Base-by-base conservation (phyloP, 2,797 vertebrate species). In the Urocyon cinereoargenteus region DNA sequence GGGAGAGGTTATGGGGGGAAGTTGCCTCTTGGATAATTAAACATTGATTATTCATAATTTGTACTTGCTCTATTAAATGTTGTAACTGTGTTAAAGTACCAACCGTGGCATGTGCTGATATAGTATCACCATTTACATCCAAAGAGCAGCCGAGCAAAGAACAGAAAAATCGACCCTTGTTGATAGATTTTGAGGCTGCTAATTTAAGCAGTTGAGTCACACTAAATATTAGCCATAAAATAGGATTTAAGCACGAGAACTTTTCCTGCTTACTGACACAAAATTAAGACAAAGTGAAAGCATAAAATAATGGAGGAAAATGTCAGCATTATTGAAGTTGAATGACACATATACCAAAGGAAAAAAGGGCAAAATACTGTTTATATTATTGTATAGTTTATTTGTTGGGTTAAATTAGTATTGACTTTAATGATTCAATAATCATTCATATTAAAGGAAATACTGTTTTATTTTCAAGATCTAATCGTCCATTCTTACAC, bases 161-260 rank as follows among this genome's bases (percentile, higher is more conserved):
- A 68, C 72, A 62, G 86, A 73, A 82, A 93, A 95, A 28, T 49
- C n/a, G 70, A 59, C 14, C 5, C 2, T 16, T 68, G 14, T 22
- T 79, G 28, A 53, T 19, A 86, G 28, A 64, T 64, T 88, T 96
- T n/a, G 62, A 91, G 55, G 49, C 9, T 72, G 57, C 68, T 78
- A 86, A 55, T 28, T 61, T 64, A 93, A 87, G 72, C 1, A 79
- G 51, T 19, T 28, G 11, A 64, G 11, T 51, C 40, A 66, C 26
- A 92, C 31, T 77, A 90, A 84, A 68, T 78, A 92, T 28, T 66
- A 51, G 28, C 21, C 91, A 75, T 82, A 86, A 97, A 95, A 79
- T 57, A 36, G 51, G 34, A n/a, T 45, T 68, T 81, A 91, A 78
- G 53, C 24, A 26, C n/a, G 21, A 78, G 19, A 86, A 55, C 3